phyloP scores from a whole-genome alignment of 1,140 invertebrate species.

The Chrysomallon squamiferum region DNA sequence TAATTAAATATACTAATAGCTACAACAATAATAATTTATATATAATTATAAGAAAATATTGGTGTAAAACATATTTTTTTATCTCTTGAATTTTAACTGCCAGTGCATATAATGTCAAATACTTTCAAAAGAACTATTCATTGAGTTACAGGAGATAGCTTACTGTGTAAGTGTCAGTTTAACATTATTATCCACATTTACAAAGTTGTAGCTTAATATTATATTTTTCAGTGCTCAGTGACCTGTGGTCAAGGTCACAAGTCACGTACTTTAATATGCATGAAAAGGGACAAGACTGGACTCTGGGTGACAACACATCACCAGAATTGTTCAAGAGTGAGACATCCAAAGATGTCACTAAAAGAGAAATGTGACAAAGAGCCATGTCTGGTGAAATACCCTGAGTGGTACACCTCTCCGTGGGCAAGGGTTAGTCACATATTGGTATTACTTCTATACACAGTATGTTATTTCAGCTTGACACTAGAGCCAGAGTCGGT shows the following conservation, averaged over 20 bases:
- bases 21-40: too few species aligned
- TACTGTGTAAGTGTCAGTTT: too few species aligned
- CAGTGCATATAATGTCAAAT: too few species aligned
- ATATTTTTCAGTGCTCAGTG: constrained; percentile 6
- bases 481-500: neutral
- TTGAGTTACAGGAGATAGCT: too few species aligned
- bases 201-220: too few species aligned
- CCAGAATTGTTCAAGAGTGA: neutral
- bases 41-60: too few species aligned
- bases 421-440: constrained; percentile 39
- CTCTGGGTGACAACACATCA: neutral
- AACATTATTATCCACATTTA: too few species aligned
- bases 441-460: too few species aligned
- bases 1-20: too few species aligned
- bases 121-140: too few species aligned
- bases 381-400: neutral
- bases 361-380: neutral
- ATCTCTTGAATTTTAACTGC: too few species aligned
- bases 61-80: too few species aligned
- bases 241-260: constrained; percentile 1
- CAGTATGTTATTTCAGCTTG: neutral
- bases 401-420: constrained; percentile 37
- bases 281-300: neutral
- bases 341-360: neutral
- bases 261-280: neutral